Evolutionary conservation across 2,888 invertebrate genomes (phyloP).

Genomic region (Diarsia rubi): DNA sequence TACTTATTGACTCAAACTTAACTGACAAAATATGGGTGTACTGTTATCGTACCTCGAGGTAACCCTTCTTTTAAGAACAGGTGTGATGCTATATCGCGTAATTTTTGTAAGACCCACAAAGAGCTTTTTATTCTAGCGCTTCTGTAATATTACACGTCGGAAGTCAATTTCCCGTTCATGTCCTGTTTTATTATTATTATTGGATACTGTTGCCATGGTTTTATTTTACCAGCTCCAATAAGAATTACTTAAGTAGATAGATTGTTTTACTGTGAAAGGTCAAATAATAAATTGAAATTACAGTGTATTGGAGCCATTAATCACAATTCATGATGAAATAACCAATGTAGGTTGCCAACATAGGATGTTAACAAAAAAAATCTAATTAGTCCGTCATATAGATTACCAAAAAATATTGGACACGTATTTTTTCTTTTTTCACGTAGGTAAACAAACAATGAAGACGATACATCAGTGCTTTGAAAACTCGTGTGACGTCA

Average conservation of each 20-base stretch:
- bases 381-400: too few relatives aligned
- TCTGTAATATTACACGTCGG: constrained; percentile 21
- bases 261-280: constrained; percentile 8
- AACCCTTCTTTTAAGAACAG: not conserved
- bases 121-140: constrained; percentile 15
- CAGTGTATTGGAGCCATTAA: not conserved
- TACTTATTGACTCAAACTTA: too few relatives aligned
- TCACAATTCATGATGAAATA: not conserved
- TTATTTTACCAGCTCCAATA: constrained; percentile 6
- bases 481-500: too few relatives aligned
- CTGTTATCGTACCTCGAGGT: too few relatives aligned
- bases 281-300: not conserved
- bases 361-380: too few relatives aligned
- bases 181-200: constrained; percentile 31
- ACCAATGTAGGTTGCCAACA: not conserved
- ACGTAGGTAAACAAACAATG: too few relatives aligned
- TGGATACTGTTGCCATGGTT: constrained; percentile 3
- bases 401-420: too few relatives aligned
- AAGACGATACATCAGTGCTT: too few relatives aligned
- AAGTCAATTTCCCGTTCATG: constrained; percentile 40
- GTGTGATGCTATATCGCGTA: not conserved
- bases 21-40: too few relatives aligned
- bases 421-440: too few relatives aligned
- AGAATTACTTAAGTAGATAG: not conserved
- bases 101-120: constrained; percentile 5